These are phyloP conservation scores for Reinhardtius hippoglossoides DNA, from an alignment of 2,113 vertebrate species.

Conservation along the genomic window DNA sequence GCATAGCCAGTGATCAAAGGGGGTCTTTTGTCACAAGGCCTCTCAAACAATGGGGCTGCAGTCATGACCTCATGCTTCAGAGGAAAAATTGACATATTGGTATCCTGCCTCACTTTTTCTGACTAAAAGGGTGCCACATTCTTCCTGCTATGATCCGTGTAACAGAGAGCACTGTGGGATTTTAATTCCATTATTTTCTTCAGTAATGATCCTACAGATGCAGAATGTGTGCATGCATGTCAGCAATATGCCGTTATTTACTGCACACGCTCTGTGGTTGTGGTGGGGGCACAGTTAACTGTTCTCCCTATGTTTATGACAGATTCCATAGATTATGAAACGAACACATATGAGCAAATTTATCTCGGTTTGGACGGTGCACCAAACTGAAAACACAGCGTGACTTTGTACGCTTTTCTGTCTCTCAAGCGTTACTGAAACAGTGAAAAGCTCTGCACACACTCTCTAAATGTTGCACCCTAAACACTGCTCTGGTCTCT, in stretches of 20 bases:
- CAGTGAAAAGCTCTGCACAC: slow-evolving; percentile 17
- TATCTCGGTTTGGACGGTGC: slow-evolving; percentile 12
- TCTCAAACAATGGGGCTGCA: slow-evolving; percentile 56
- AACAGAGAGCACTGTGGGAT: slow-evolving; percentile 30
- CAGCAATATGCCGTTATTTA: slow-evolving; percentile 13
- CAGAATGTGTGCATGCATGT: background rate
- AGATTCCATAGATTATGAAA: slow-evolving; percentile 30
- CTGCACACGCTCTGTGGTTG: slow-evolving; percentile 35
- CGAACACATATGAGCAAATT: slow-evolving; percentile 15
- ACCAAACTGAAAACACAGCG: slow-evolving; percentile 25
- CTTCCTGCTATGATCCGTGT: slow-evolving; percentile 30
- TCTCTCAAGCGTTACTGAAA: slow-evolving; percentile 16
- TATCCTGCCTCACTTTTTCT: slow-evolving; percentile 29
- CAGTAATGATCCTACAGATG: slow-evolving; percentile 4
- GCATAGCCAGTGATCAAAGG: slow-evolving; percentile 59
- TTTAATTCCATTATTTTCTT: slow-evolving; percentile 6
- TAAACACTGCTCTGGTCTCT: slow-evolving; percentile 36
- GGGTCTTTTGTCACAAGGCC: slow-evolving; percentile 42
- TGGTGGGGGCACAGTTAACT: background rate
- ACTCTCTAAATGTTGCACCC: slow-evolving; percentile 11
- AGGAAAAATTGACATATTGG: slow-evolving; percentile 30
- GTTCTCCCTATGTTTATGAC: slow-evolving; percentile 30
- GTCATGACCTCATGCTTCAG: slow-evolving; percentile 33
- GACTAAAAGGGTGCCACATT: slow-evolving; percentile 17
- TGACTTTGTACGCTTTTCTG: slow-evolving; percentile 1